Base-by-base conservation (phyloP, 2,888 invertebrate species). In the Perizoma affinitatum region DNA sequence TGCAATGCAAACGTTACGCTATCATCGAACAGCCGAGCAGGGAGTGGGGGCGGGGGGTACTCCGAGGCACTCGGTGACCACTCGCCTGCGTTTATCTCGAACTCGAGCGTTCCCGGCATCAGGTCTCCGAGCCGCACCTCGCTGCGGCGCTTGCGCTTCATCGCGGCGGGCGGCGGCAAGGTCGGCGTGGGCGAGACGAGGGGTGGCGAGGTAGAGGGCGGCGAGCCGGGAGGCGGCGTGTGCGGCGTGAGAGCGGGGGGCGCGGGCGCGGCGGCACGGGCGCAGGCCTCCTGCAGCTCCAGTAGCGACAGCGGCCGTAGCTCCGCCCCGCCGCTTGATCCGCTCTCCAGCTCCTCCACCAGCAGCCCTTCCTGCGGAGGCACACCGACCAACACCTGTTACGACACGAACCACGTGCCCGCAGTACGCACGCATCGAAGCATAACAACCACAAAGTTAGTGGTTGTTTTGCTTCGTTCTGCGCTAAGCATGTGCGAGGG, bases 211-310 rank as follows among this genome's bases (percentile, higher is more conserved):
- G 56, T 51, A 43, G 52, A 58, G 43, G 59, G 56, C 4, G 58
- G 56, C 47, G 56, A 35, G 41, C 55, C 52, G 45, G 52, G 58
- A 42, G 59, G 56, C 4, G 58, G 56, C 47, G 56, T 34, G 41
- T 55, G 53, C 43, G 52, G 58, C 42, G 59, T 55, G 41, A 52
- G 63, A 7, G 47, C 48, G 47, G 50, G 54, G 47, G 48, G 63
- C 50, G 9, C 55, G 41, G 76, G 78, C 35, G 79, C 76, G 58
- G 82, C 82, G 54, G 73, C 79, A 44, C 84, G 87, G 48, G 62
- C 76, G 56, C 88, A 72, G 59, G 84, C 87, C 11, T 81, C 84
- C 75, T 87, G 88, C 76, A 89, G 84, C 76, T 89, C 84, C 63
- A 75, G 47, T 56, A 88, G 81, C 38, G 87, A 79, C 44, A 83